phyloP scores from a whole-genome alignment of 2,797 vertebrate species.

The Coccyzus lansbergi region DNA sequence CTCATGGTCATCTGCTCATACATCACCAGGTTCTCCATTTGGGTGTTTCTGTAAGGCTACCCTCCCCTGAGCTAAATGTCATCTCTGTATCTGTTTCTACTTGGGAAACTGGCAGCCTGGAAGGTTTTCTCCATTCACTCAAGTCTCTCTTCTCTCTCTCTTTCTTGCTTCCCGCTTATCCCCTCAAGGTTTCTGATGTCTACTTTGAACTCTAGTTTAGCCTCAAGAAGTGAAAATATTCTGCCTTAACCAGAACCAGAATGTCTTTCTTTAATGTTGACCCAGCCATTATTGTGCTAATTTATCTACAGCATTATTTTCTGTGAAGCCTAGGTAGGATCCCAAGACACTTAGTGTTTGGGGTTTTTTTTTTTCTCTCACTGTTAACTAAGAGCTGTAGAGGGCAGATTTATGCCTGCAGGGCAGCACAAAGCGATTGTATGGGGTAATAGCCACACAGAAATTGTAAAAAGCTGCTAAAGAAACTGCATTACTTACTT shows the following conservation, averaged over 20 bases:
- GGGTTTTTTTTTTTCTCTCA: accelerated
- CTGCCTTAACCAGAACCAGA: neutral
- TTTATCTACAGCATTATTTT: neutral
- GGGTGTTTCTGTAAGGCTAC: neutral
- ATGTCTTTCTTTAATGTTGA: neutral
- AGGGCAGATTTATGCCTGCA: neutral
- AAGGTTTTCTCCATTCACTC: neutral
- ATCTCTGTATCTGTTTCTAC: neutral
- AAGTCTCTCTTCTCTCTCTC: neutral
- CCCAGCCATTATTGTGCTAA: neutral
- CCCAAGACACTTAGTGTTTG: neutral
- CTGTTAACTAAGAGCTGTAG: neutral
- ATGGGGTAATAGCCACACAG: neutral
- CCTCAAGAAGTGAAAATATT: neutral
- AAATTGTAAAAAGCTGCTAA: neutral
- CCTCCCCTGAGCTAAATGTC: neutral
- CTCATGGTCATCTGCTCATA: neutral
- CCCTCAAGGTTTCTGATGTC: neutral
- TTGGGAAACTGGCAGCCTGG: neutral
- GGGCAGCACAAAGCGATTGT: neutral
- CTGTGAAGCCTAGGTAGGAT: neutral
- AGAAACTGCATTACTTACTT: neutral
- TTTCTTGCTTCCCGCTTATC: neutral
- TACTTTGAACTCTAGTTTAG: neutral
- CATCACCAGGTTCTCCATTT: neutral